Evolutionary conservation across 2,888 invertebrate species (phyloP).

Genomic region (Orchesellides sinensis): DNA sequence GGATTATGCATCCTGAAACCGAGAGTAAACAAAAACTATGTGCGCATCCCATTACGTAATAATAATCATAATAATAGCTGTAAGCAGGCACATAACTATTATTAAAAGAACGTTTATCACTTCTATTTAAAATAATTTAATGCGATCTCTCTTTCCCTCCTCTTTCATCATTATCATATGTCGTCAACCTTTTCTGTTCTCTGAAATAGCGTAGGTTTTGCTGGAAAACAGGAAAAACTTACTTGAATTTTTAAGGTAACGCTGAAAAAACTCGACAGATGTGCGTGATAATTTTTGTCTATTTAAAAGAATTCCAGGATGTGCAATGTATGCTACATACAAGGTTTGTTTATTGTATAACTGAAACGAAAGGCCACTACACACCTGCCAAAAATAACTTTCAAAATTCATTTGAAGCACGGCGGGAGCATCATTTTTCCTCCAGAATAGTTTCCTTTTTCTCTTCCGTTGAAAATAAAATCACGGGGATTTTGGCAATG

Average conservation of each 20-base stretch:
- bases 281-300: no score
- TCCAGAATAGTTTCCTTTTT: slow-evolving; percentile 21
- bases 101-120: not conserved
- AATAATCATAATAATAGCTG: slow-evolving; percentile 5
- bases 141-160: slow-evolving; percentile 1
- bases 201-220: no score
- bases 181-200: no score
- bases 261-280: no score
- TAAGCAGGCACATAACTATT: not conserved
- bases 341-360: no score
- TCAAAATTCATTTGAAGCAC: no score
- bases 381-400: slow-evolving; percentile 22
- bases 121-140: slow-evolving; percentile 16
- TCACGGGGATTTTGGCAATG: slow-evolving; percentile 36
- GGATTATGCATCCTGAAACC: not conserved
- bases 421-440: not conserved
- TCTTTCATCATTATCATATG: not conserved
- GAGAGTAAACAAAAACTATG: not conserved
- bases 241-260: no score
- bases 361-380: no score
- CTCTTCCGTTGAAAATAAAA: slow-evolving; percentile 7
- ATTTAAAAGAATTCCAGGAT: no score
- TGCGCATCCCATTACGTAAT: slow-evolving; percentile 2
- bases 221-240: no score
- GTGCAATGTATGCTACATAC: no score